Percentiles rank a stretch among this genome's conserved stretches.
Evolutionary conservation across 2,113 vertebrate species (phyloP).

Genomic region (Etheostoma cragini): DNA sequence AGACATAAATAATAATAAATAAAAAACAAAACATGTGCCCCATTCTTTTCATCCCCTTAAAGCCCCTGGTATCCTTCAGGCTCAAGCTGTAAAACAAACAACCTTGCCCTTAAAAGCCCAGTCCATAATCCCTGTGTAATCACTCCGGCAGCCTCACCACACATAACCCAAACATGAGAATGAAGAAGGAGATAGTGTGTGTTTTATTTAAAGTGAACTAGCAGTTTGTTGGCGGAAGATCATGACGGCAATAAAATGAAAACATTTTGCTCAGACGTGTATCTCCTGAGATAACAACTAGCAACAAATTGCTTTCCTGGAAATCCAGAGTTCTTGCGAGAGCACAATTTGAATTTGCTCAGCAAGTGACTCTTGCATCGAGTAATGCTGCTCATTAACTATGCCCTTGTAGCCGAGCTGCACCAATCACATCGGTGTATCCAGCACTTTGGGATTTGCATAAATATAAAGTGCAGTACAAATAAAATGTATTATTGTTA

Average conservation of each 20-base stretch:
- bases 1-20: conserved; percentile 39
- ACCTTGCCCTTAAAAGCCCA: conserved; percentile 65
- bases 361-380: too few relatives aligned
- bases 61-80: conserved; percentile 63
- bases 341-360: too few relatives aligned
- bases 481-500: too few relatives aligned
- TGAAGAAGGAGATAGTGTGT: conserved; percentile 9
- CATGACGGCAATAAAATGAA: not conserved
- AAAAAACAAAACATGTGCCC: conserved; percentile 33
- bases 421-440: too few relatives aligned
- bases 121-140: conserved; percentile 67
- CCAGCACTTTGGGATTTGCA: too few relatives aligned
- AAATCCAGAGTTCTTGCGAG: too few relatives aligned
- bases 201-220: conserved; percentile 39
- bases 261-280: not conserved
- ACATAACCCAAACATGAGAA: conserved; percentile 52
- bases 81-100: conserved; percentile 74
- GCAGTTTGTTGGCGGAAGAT: not conserved
- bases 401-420: too few relatives aligned
- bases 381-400: too few relatives aligned
- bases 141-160: conserved; percentile 40
- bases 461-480: too few relatives aligned
- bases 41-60: conserved; percentile 52
- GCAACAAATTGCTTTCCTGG: not conserved
- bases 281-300: not conserved